These are phyloP conservation scores for Sitta europaea DNA, from an alignment of 2,113 vertebrate species.

Conservation along the genomic window DNA sequence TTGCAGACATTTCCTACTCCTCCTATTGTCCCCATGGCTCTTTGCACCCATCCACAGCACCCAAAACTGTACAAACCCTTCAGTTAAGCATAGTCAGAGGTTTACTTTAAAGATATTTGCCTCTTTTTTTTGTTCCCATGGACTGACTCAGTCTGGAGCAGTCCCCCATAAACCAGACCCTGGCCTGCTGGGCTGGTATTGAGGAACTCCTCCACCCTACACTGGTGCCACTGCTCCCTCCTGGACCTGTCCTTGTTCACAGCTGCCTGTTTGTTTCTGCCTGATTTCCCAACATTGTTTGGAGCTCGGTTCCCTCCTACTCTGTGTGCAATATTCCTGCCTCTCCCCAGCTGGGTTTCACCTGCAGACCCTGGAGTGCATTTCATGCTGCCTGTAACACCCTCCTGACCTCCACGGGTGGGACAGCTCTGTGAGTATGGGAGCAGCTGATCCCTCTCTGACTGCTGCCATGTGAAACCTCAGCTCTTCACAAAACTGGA, in stretches of 20 bases:
- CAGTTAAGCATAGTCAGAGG: not conserved
- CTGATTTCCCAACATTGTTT: not conserved
- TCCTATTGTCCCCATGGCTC: not conserved
- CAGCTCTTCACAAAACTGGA: not conserved
- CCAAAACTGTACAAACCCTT: not conserved
- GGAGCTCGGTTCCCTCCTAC: not conserved
- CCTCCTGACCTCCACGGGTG: not conserved
- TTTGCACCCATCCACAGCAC: fast-evolving
- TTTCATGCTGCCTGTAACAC: not conserved
- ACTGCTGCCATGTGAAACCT: not conserved
- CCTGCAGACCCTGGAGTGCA: not conserved
- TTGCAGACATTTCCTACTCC: not conserved
- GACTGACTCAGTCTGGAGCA: not conserved
- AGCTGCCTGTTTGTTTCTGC: not conserved
- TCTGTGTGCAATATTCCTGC: not conserved
- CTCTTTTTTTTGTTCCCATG: not conserved
- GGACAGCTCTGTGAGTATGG: not conserved
- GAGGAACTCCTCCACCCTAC: not conserved
- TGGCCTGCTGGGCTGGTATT: fast-evolving
- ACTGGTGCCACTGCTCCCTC: fast-evolving
- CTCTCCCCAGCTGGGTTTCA: not conserved
- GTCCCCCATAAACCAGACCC: not conserved
- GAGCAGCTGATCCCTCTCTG: not conserved
- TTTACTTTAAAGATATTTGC: not conserved
- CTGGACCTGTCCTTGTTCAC: not conserved